These are phyloP conservation scores for Vicugna pacos DNA, from an alignment of 2,113 vertebrate species.

Conservation along the genomic window DNA sequence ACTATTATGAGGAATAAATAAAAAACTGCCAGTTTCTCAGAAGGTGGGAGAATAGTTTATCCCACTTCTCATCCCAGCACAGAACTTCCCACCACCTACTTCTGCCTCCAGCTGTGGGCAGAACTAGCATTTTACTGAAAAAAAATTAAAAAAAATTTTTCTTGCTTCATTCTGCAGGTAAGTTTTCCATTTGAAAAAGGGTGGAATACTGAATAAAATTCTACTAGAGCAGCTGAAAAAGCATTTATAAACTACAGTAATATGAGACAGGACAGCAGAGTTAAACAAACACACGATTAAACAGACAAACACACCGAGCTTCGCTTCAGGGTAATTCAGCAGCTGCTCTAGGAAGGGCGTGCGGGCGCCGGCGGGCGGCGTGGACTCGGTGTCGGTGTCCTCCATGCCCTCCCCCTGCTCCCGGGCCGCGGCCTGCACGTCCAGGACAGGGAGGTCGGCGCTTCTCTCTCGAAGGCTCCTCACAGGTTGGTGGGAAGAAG, in stretches of 20 bases:
- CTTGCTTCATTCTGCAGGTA: background rate
- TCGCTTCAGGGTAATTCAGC: conserved; percentile 92
- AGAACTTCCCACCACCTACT: background rate
- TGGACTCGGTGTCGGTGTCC: conserved; percentile 92
- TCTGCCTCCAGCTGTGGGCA: background rate
- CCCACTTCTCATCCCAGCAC: background rate
- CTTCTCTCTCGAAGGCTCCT: conserved; percentile 90
- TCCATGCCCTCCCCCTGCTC: conserved; percentile 99
- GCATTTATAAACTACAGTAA: background rate
- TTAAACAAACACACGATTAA: background rate
- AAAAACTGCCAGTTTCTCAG: background rate
- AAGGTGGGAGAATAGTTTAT: background rate
- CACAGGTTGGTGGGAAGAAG: conserved; percentile 84
- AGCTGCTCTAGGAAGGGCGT: conserved; percentile 95
- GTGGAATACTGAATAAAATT: background rate
- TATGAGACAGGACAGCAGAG: background rate
- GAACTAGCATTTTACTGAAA: background rate
- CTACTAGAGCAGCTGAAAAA: background rate
- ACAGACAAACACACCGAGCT: conserved; percentile 87
- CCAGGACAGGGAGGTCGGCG: conserved; percentile 89
- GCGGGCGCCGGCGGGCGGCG: conserved; percentile 88
- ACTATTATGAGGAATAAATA: background rate
- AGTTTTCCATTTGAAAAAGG: background rate
- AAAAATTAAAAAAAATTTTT: background rate
- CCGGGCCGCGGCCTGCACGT: conserved; percentile 92